Evolutionary conservation across 1,140 invertebrate genomes (phyloP).

Genomic region (Bombus terrestris): DNA sequence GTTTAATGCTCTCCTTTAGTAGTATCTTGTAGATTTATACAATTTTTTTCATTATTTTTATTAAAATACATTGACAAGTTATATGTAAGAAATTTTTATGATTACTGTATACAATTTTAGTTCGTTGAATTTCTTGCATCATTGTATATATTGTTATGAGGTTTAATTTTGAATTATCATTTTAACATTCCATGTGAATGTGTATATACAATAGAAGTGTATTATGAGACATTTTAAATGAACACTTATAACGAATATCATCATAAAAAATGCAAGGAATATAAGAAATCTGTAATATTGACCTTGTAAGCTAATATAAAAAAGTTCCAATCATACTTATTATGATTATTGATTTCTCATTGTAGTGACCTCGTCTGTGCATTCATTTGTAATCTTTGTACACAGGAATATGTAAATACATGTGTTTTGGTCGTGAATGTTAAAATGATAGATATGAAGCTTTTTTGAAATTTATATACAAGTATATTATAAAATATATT

Average conservation of each 20-base stretch:
- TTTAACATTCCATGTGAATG: slow-evolving; percentile 63
- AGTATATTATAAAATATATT: slow-evolving; percentile 16
- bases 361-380: slow-evolving; percentile 57
- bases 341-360: neutral
- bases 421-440: slow-evolving; percentile 55
- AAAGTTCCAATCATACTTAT: neutral
- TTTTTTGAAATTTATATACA: slow-evolving; percentile 52
- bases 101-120: slow-evolving; percentile 25
- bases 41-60: slow-evolving; percentile 41
- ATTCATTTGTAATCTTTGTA: slow-evolving; percentile 48
- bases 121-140: slow-evolving; percentile 47
- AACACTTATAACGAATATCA: neutral
- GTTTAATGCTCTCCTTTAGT: slow-evolving; percentile 75
- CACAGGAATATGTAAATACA: slow-evolving; percentile 34
- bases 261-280: neutral
- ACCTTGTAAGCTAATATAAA: neutral
- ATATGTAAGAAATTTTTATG: slow-evolving; percentile 18
- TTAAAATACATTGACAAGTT: slow-evolving; percentile 28
- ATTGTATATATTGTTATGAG: slow-evolving; percentile 34
- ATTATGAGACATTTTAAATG: neutral
- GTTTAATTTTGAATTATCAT: slow-evolving; percentile 64
- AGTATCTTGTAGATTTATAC: slow-evolving; percentile 73
- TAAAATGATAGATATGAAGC: slow-evolving; percentile 64
- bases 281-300: neutral
- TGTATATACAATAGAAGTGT: neutral